Base-by-base conservation (phyloP, 2,113 vertebrate genomes). In the Isurus oxyrinchus region DNA sequence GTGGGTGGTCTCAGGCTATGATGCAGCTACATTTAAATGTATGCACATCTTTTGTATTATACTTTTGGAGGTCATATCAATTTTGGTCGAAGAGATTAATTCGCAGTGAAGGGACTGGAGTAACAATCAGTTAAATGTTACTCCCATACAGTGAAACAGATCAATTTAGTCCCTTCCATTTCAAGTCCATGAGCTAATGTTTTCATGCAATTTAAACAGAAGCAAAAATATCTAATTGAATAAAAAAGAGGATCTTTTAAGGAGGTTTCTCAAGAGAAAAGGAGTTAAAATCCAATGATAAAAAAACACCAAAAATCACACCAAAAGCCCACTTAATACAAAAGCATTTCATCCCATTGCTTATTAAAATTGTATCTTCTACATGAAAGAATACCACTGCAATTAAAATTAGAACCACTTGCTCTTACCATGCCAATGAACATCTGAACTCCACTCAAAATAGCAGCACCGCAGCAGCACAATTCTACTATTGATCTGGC, bases 321-420 rank as follows among this genome's bases (percentile, higher is more conserved):
- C 49, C 25, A 90, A 57, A 57, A 57, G 0, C 25, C 87, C 23
- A 90, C 2, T 16, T 21, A 53, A 57, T 57, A 44, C 25, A 57
- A 25, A 31, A 57, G 40, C 4, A 57, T 90, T 55, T 57, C 27
- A 21, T 7, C 87, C 87, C 5, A 53, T 88, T 88, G 86, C 40
- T 49, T 25, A 55, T 23, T 55, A 88, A 90, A 90, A 90, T 90
- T 53, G 23, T 57, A 57, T 57, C 53, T 90, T 90, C 87, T 57
- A 55, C 87, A 90, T 90, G 87, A 86, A 90, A 90, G 53, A 57
- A 90, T 90, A 90, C 87, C 87, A 57, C 2, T 90, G 13, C 49
- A 53, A 35, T 90, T 90, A 90, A 57, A 90, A 53, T 90, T 90
- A 57, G 55, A 25, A 90, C 53, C 53, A 35, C 53, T 90, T 90